Conservation (phyloP, 2,113 vertebrate genomes). For the Struthio camelus region DNA sequence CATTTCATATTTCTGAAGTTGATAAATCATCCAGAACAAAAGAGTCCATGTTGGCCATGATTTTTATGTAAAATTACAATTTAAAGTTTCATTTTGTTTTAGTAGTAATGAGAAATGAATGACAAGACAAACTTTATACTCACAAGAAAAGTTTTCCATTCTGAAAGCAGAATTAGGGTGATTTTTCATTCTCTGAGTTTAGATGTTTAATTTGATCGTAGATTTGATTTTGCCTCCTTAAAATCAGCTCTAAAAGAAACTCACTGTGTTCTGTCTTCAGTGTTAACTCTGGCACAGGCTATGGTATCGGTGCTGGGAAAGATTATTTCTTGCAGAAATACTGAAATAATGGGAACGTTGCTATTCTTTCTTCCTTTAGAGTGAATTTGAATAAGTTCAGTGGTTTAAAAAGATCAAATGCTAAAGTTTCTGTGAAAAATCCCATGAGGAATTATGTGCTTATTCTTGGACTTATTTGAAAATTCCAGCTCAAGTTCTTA, state of each 20-base stretch:
- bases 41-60: not conserved
- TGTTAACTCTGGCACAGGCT: not conserved
- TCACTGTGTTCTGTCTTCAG: not conserved
- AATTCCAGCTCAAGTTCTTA: not conserved
- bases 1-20: not conserved
- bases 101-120: conserved; percentile 14
- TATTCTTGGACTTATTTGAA: not conserved
- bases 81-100: not conserved
- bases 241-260: not conserved
- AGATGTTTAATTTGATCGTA: not conserved
- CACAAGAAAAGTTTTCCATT: not conserved
- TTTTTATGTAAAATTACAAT: not conserved
- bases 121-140: not conserved
- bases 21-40: not conserved
- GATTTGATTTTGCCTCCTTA: not conserved
- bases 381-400: conserved; percentile 42
- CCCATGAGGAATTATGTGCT: not conserved
- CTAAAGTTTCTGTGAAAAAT: not conserved
- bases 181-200: not conserved
- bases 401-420: conserved; percentile 17
- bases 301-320: conserved; percentile 19
- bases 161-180: not conserved
- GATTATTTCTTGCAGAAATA: conserved; percentile 28
- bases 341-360: conserved; percentile 17
- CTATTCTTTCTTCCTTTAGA: conserved; percentile 30